These are phyloP conservation scores for Cyprinodon diabolis DNA, from an alignment of 2,797 vertebrate genomes.

Conservation along the genomic window DNA sequence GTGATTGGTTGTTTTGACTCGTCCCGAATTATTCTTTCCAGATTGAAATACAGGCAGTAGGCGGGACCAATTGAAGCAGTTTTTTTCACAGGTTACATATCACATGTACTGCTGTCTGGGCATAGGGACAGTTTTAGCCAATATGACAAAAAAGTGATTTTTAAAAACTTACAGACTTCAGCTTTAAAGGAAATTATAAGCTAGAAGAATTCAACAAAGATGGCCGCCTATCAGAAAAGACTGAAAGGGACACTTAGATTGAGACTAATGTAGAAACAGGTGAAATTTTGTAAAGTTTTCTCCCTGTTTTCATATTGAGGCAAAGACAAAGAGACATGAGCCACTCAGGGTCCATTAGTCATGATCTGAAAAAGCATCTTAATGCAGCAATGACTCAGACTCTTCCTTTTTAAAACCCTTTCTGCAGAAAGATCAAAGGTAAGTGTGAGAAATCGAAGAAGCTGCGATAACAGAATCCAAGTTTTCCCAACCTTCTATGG, in stretches of 20 bases:
- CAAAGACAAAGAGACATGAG: slow-evolving; percentile 10
- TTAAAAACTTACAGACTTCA: no score
- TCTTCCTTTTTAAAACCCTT: background rate
- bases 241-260: background rate
- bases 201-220: no score
- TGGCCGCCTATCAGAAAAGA: no score
- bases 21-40: no score
- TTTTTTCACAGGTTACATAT: no score
- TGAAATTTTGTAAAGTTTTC: background rate
- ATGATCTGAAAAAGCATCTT: slow-evolving; percentile 15
- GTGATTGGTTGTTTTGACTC: no score
- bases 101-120: no score
- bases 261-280: background rate
- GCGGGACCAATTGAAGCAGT: no score
- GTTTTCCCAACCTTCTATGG: slow-evolving; percentile 30
- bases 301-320: background rate
- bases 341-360: slow-evolving; percentile 15
- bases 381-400: background rate
- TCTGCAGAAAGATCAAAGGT: slow-evolving; percentile 7
- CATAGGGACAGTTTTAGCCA: no score
- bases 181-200: no score
- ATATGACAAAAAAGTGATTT: no score
- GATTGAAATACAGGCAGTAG: no score
- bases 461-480: slow-evolving; percentile 20
- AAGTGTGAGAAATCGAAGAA: background rate